Conservation (phyloP, 2,113 vertebrate genomes). For the Shinisaurus crocodilurus region DNA sequence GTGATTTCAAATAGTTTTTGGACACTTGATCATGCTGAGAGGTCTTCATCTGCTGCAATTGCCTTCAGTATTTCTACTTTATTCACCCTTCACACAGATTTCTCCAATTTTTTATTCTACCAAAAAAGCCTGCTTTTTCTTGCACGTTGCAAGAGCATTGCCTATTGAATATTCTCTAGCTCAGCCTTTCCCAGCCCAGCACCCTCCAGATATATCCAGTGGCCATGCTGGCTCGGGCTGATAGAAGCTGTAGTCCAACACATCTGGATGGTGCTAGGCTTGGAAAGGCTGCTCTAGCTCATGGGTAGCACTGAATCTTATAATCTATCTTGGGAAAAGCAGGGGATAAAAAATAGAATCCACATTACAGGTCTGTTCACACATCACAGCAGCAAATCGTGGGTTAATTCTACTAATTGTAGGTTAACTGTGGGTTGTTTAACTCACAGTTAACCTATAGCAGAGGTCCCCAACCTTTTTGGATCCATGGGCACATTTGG, state of each 20-base stretch:
- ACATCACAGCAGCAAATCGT: too few relatives aligned
- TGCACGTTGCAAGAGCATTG: background rate
- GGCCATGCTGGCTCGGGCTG: background rate
- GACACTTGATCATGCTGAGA: background rate
- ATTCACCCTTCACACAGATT: background rate
- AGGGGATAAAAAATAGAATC: background rate
- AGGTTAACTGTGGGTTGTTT: too few relatives aligned
- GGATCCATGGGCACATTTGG: too few relatives aligned
- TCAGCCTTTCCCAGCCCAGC: background rate
- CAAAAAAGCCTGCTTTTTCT: background rate
- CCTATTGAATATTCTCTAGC: background rate
- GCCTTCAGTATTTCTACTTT: background rate
- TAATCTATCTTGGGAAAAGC: background rate
- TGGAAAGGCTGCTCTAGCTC: background rate
- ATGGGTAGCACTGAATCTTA: background rate
- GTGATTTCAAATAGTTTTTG: background rate
- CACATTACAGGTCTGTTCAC: background rate
- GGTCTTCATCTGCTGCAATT: background rate
- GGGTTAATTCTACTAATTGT: too few relatives aligned
- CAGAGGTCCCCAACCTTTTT: too few relatives aligned
- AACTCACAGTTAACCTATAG: too few relatives aligned
- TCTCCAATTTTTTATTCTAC: background rate
- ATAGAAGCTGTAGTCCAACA: background rate
- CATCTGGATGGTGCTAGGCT: background rate
- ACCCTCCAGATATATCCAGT: background rate